These are phyloP conservation scores for Eurosta solidaginis DNA, from an alignment of 1,140 invertebrate species.

Conservation along the genomic window DNA sequence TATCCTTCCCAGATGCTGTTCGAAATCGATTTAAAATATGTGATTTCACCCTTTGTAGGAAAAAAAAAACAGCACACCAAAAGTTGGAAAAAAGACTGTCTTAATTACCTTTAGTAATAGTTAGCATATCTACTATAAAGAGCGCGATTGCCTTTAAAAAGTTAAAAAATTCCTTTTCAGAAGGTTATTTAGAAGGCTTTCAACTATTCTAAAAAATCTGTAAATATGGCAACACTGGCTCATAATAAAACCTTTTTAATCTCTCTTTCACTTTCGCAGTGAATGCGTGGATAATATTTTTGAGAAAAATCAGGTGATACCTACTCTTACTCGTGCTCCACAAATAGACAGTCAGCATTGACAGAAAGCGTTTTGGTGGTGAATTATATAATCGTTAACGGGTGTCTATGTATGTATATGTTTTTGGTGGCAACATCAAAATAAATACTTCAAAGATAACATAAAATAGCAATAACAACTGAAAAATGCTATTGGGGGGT, in stretches of 20 bases:
- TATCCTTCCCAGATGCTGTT: too few species aligned
- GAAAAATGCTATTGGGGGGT: neutral
- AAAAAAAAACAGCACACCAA: too few species aligned
- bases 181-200: too few species aligned
- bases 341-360: neutral
- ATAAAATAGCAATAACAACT: neutral
- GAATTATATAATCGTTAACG: neutral
- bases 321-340: neutral
- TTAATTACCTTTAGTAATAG: too few species aligned
- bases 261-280: neutral
- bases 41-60: too few species aligned
- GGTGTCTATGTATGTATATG: neutral
- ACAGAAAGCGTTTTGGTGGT: constrained; percentile 5
- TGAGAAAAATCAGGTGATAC: constrained; percentile 29
- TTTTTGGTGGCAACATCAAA: neutral
- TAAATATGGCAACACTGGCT: too few species aligned
- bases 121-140: too few species aligned
- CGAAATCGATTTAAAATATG: too few species aligned
- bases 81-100: too few species aligned
- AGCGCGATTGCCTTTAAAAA: too few species aligned
- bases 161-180: too few species aligned
- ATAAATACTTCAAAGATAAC: neutral
- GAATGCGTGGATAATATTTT: neutral
- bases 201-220: too few species aligned
- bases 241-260: neutral